These are phyloP conservation scores for Brachyhypopomus gauderio DNA, from an alignment of 2,113 vertebrate genomes.

Conservation along the genomic window DNA sequence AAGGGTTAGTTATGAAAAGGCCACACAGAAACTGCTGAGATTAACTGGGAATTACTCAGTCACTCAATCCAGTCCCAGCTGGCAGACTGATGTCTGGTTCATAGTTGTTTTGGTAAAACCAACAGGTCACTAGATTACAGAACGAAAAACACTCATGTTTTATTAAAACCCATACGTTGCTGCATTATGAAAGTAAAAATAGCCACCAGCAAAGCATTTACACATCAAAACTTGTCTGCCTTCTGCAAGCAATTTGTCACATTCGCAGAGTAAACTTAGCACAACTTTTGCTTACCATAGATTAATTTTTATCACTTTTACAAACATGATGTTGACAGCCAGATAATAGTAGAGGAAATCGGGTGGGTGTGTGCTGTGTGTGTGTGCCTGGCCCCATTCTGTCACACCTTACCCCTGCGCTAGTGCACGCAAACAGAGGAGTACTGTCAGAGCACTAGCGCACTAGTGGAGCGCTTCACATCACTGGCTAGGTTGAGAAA, in stretches of 20 bases:
- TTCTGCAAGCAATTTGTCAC: constrained; percentile 62
- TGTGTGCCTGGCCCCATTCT: constrained; percentile 69
- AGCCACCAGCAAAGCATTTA: constrained; percentile 68
- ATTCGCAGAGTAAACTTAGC: constrained; percentile 70
- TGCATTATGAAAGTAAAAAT: constrained; percentile 61
- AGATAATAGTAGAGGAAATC: constrained; percentile 52
- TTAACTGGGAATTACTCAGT: background rate
- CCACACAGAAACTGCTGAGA: background rate
- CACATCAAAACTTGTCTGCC: constrained; percentile 61
- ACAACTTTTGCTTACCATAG: constrained; percentile 67
- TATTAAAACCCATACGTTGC: constrained; percentile 55
- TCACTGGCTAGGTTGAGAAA: background rate
- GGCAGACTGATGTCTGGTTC: constrained; percentile 12
- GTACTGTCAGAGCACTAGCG: background rate
- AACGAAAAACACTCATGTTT: constrained; percentile 71
- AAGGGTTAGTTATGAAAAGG: background rate
- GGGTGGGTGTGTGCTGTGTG: constrained; percentile 42
- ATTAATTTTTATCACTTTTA: constrained; percentile 64
- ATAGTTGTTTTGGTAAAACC: constrained; percentile 66
- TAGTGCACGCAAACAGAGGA: background rate
- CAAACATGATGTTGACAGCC: constrained; percentile 67
- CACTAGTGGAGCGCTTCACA: background rate
- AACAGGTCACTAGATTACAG: constrained; percentile 50
- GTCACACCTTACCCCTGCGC: constrained; percentile 55
- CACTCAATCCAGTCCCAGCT: background rate